phyloP scores from a whole-genome alignment of 2,797 vertebrate species.

The Heteromormyrus szaboi region DNA sequence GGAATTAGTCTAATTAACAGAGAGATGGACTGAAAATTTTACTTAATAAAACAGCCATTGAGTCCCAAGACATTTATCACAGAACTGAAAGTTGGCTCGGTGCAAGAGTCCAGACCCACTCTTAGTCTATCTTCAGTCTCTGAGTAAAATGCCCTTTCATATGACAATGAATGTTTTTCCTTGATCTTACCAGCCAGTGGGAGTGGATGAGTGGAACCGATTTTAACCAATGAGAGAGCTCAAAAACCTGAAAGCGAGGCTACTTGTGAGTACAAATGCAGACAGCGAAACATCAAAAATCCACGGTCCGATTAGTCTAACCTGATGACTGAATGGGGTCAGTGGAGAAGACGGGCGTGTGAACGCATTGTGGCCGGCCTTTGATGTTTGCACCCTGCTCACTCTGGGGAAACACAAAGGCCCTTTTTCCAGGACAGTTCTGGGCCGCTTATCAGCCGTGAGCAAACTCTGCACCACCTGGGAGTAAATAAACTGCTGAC shows the following conservation, averaged over 20 bases:
- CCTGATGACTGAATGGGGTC: background rate
- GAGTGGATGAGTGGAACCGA: background rate
- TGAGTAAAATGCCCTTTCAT: background rate
- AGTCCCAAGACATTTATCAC: constrained; percentile 52
- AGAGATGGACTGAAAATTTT: constrained; percentile 38
- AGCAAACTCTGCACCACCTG: constrained; percentile 33
- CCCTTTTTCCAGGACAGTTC: constrained; percentile 42
- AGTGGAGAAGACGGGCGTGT: constrained; percentile 12
- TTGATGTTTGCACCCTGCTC: constrained; percentile 24
- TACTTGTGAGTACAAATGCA: background rate
- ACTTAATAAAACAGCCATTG: constrained; percentile 57
- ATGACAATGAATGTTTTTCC: background rate
- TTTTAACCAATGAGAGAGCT: background rate
- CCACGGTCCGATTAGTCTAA: background rate
- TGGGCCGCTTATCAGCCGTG: constrained; percentile 51
- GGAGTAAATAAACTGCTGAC: constrained; percentile 47
- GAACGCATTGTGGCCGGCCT: constrained; percentile 49
- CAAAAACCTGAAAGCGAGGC: background rate
- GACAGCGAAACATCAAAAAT: background rate
- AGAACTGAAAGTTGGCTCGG: background rate
- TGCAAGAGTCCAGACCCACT: background rate
- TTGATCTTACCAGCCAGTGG: background rate
- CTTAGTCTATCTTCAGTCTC: background rate
- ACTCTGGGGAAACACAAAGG: constrained; percentile 5
- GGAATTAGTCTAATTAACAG: constrained; percentile 62